These are phyloP conservation scores for Scaptomyza reducta DNA, from an alignment of 2,888 invertebrate species.

Conservation along the genomic window DNA sequence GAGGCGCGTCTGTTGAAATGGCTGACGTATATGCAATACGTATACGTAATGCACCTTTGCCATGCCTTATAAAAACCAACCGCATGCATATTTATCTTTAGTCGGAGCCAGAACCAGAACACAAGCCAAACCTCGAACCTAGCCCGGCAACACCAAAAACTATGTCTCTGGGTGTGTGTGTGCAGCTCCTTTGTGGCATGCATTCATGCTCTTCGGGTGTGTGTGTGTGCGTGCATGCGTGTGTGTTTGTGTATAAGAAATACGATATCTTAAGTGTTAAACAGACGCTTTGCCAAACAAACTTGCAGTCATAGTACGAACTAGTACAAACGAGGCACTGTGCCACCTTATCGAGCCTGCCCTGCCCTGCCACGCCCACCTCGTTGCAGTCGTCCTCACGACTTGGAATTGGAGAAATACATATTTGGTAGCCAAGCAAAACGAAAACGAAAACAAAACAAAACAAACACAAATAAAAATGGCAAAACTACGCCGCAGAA, in stretches of 20 bases:
- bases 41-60: conserved; percentile 64
- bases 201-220: conserved; percentile 4
- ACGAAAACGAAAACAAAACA: conserved; percentile 22
- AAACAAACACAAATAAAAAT: conserved; percentile 44
- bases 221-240: conserved; percentile 16
- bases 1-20: conserved; percentile 74
- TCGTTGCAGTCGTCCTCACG: conserved; percentile 41
- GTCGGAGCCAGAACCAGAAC: conserved; percentile 27
- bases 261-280: conserved; percentile 79
- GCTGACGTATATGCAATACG: conserved; percentile 58
- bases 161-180: background rate
- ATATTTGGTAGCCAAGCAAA: conserved; percentile 47
- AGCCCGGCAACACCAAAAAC: conserved; percentile 15
- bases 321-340: conserved; percentile 57
- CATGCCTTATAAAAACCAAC: conserved; percentile 61
- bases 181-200: conserved; percentile 45
- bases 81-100: conserved; percentile 77
- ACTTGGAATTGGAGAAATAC: conserved; percentile 46
- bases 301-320: conserved; percentile 43
- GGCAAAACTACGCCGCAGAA: conserved; percentile 63
- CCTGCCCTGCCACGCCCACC: conserved; percentile 58
- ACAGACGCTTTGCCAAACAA: conserved; percentile 79
- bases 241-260: conserved; percentile 57
- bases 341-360: conserved; percentile 53
- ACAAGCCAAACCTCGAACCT: conserved; percentile 17